Evolutionary conservation across 2,888 invertebrate genomes (phyloP), one percentile per base, ranked within the genome.

Genomic region (Megalurothrips usitatus): DNA sequence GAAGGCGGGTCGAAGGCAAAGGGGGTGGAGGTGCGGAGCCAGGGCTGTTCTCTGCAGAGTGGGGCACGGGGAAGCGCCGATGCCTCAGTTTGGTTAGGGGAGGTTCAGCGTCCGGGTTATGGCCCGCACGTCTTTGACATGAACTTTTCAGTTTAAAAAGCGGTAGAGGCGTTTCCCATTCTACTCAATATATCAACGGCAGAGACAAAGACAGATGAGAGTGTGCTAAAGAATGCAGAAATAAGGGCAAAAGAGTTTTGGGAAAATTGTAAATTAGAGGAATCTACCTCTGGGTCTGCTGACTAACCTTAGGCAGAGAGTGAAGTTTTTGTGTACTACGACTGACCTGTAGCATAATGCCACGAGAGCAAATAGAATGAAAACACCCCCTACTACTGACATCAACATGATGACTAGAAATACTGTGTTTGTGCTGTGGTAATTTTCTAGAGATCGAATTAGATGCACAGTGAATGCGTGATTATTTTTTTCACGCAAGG

Each of bases 321-420:
- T 95, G 95, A 95, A 94, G 94, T 95, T 96, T 95, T 95, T 95
- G 95, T 96, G 95, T 93, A 96, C 96, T 94, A 96, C 96, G 93
- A 96, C 96, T 95, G 96, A 96, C 96, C 96, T 96, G 95, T 97
- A 97, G 95, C 97, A 97, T 92, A 97, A 94, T 92, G 97, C 97
- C 94, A 97, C 94, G 92, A 96, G 94, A 92, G 97, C 96, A 94
- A 97, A 97, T 92, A 96, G 93, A 92, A 97, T 93, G 94, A 97
- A 97, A 92, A 97, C 97, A 92, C 96, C 96, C 93, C 96, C 97
- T 93, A 97, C 96, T 92, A 96, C 96, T 92, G 96, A 96, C 94
- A 97, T 96, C 92, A 97, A 95, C 91, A 96, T 95, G 92, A 94
- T 95, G 91, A 97, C 97, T 92, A 97, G 94, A 93, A 95, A 95